Percentiles rank a stretch among this genome's conserved stretches.
phyloP scores from a whole-genome alignment of 2,888 invertebrate genomes.

The Atethmia centrago region DNA sequence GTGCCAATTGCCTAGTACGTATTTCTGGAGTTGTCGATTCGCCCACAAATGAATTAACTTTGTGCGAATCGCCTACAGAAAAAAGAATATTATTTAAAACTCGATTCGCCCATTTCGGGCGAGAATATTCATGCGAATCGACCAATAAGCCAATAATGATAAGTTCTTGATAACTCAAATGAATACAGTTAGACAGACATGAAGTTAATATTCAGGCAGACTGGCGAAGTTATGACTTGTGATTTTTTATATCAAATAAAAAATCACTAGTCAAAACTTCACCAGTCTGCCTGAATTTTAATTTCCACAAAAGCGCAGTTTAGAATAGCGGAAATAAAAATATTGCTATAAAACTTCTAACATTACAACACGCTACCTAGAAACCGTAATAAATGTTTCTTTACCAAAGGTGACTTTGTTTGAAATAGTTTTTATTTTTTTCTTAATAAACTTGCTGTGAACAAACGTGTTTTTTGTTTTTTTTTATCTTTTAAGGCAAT shows the following conservation, averaged over 20 bases:
- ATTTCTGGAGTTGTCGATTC: too few relatives aligned
- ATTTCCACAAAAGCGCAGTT: constrained; percentile 30
- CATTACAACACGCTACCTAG: constrained; percentile 54
- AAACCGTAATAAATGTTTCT: constrained; percentile 41
- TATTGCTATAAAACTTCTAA: constrained; percentile 49
- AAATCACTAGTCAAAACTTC: too few relatives aligned
- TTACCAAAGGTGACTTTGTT: constrained; percentile 35
- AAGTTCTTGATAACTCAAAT: neutral
- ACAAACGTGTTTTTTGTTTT: constrained; percentile 10
- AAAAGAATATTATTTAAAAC: too few relatives aligned
- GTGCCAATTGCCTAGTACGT: too few relatives aligned
- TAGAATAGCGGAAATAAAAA: constrained; percentile 46
- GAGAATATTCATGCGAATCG: too few relatives aligned
- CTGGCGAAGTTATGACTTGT: constrained; percentile 22
- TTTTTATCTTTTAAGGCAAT: neutral
- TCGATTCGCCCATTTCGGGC: too few relatives aligned
- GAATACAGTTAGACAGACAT: neutral
- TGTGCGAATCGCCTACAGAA: too few relatives aligned
- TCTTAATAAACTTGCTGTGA: constrained; percentile 35
- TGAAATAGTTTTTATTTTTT: constrained; percentile 19
- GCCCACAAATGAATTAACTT: too few relatives aligned
- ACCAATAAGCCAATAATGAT: too few relatives aligned
- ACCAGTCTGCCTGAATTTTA: too few relatives aligned
- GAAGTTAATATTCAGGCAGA: constrained; percentile 1
- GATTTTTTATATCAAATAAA: too few relatives aligned